These are phyloP conservation scores for Sceloporus undulatus DNA, from an alignment of 2,113 vertebrate genomes.

Conservation along the genomic window DNA sequence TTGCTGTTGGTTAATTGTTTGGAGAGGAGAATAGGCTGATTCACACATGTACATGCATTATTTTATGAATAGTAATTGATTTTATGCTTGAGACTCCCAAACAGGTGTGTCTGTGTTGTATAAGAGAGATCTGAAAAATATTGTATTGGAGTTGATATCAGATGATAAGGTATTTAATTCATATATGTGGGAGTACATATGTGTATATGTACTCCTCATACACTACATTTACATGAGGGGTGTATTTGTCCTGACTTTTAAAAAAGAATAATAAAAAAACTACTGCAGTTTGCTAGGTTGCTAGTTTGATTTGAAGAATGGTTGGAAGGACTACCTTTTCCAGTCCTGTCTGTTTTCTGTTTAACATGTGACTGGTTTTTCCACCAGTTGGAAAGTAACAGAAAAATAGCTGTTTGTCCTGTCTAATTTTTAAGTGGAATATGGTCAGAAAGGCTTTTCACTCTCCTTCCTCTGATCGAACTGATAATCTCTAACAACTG, in stretches of 20 bases:
- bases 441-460: background rate
- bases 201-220: background rate
- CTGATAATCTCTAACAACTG: background rate
- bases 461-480: background rate
- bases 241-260: background rate
- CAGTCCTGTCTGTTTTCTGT: background rate
- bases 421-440: background rate
- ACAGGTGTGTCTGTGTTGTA: background rate
- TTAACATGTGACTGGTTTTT: background rate
- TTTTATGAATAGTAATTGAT: background rate
- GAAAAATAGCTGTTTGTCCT: background rate
- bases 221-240: background rate
- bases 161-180: background rate
- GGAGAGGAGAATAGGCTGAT: accelerated
- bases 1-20: background rate
- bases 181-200: background rate
- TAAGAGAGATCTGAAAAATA: background rate
- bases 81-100: background rate
- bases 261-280: background rate
- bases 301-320: background rate
- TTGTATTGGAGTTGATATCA: background rate
- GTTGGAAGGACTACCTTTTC: background rate
- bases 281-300: background rate
- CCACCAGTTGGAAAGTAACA: background rate
- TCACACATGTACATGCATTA: background rate